Evolutionary conservation across 2,888 invertebrate species (phyloP).

Genomic region (Hyalella azteca): DNA sequence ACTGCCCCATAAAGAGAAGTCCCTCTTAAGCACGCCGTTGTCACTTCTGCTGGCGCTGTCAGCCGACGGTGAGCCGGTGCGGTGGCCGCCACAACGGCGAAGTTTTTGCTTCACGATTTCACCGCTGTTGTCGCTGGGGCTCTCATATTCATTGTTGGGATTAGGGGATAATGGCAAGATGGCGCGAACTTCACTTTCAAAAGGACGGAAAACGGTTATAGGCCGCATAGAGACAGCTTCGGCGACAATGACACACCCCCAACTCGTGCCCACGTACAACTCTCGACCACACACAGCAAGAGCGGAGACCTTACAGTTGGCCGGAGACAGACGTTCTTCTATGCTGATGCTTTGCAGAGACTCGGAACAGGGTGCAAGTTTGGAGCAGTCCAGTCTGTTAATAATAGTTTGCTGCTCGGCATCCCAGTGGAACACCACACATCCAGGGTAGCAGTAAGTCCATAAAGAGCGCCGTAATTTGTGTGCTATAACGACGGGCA

Average conservation of each 20-base stretch:
- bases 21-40: background rate
- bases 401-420: conserved; percentile 71
- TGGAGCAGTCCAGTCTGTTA: conserved; percentile 87
- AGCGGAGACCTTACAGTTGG: conserved; percentile 78
- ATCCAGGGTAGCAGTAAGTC: conserved; percentile 84
- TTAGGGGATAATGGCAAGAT: background rate
- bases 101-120: conserved; percentile 19
- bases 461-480: conserved; percentile 65
- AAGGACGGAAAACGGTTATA: conserved; percentile 89
- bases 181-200: conserved; percentile 76
- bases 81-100: background rate
- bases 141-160: background rate
- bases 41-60: conserved; percentile 12
- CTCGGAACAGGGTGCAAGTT: conserved; percentile 89
- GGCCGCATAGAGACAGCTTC: conserved; percentile 81
- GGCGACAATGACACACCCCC: conserved; percentile 92
- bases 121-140: background rate
- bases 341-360: conserved; percentile 88
- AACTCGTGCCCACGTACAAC: conserved; percentile 89
- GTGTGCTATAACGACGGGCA: conserved; percentile 39
- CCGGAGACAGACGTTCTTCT: conserved; percentile 81
- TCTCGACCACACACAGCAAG: conserved; percentile 73
- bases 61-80: background rate
- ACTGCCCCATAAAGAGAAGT: background rate
- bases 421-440: conserved; percentile 88